Conservation (phyloP, 2,113 vertebrate species). For the Turdus rufiventris region DNA sequence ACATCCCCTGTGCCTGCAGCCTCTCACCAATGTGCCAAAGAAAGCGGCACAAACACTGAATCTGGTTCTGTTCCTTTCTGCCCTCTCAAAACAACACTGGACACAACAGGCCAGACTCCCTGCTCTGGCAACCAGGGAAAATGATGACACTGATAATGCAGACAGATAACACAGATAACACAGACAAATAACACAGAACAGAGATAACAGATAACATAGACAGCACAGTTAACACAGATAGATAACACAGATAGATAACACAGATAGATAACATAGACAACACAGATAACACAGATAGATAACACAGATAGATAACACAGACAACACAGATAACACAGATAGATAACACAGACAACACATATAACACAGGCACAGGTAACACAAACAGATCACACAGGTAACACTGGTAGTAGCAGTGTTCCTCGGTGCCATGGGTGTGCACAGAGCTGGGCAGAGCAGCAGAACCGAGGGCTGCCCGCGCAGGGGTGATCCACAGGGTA, state of each 20-base stretch:
- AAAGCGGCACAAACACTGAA: neutral
- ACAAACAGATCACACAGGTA: neutral
- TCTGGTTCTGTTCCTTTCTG: neutral
- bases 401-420: accelerated
- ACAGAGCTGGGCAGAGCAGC: neutral
- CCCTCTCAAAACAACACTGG: neutral
- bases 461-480: accelerated
- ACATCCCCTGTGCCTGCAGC: neutral
- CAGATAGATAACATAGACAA: neutral
- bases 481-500: neutral
- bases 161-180: neutral
- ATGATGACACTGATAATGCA: neutral
- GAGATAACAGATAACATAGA: too few relatives aligned
- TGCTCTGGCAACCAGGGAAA: neutral
- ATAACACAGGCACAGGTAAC: neutral
- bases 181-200: neutral
- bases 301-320: too few relatives aligned
- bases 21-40: neutral
- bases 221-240: too few relatives aligned
- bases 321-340: neutral
- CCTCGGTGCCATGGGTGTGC: neutral
- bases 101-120: neutral
- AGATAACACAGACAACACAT: neutral
- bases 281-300: neutral
- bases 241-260: neutral